Evolutionary conservation across 2,888 invertebrate genomes (phyloP).

Genomic region (Hirudinaria manillensis): DNA sequence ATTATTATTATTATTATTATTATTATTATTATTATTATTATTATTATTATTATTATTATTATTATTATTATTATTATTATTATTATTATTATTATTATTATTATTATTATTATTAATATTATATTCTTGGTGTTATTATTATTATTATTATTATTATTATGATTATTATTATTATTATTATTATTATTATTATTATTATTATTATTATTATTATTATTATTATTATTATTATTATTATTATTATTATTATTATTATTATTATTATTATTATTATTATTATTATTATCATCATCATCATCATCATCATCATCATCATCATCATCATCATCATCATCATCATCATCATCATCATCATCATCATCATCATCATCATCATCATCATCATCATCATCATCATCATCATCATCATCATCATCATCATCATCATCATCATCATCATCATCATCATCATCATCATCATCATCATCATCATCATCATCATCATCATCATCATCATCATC

Average conservation of each 20-base stretch:
- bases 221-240: conserved; percentile 7
- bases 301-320: not conserved
- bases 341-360: not conserved
- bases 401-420: not conserved
- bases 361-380: not conserved
- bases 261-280: conserved; percentile 7
- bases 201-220: conserved; percentile 7
- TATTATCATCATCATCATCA: not conserved
- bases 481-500: not conserved
- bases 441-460: not conserved
- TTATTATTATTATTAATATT: conserved; percentile 3
- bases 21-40: conserved; percentile 1
- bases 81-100: conserved; percentile 7
- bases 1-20: not conserved
- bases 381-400: not conserved
- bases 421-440: not conserved
- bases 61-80: conserved; percentile 7
- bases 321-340: not conserved
- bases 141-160: conserved; percentile 7
- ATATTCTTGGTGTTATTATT: not conserved
- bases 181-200: conserved; percentile 7
- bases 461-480: not conserved
- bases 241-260: conserved; percentile 7
- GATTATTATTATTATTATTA: conserved; percentile 3
- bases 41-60: conserved; percentile 7